Evolutionary conservation across 23 tunicate species (phyloP), one percentile per base, ranked within the genome.

Genomic region (Ciona savignyi): DNA sequence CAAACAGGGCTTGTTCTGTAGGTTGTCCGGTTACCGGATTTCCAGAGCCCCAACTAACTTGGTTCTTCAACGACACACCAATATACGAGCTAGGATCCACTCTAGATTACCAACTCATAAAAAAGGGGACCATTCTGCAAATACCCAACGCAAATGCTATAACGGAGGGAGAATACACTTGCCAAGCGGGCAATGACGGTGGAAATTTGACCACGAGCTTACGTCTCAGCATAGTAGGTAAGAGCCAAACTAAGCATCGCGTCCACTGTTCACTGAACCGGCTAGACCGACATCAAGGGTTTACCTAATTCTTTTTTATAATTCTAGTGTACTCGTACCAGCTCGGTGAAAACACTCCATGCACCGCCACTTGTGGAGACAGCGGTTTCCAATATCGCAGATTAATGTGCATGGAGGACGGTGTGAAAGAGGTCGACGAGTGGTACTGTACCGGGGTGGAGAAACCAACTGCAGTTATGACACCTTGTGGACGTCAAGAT

Each of bases 331-430:
- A 91, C 77, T 33, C 83, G 23, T 91, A 75, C 75, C 56, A 76
- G 26, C 32, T 48, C 26, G 97, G 84, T 4, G 82, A 77, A 11
- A 20, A 78, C 65, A 73, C 75, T 21, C 60, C 62, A 31, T 91
- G 97, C 71, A 80, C 73, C 32, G 82, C 79, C 60, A 66, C 82
- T 48, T 91, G 97, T 72, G 97, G 97, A 35, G 83, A 77, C 33
- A 72, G 32, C 26, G 97, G 97, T 23, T 42, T 61, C 11, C 86
- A 72, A 23, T 64, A 74, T 19, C 30, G 75, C 67, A 75, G 63
- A 32, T 25, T 84, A 42, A 26, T 28, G 25, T 91, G 97, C 72
- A 51, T 84, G 34, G 83, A 73, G 67, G 97, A 91, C 51, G 83
- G 91, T 0, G 67, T 1, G 28, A 64, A 67, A 71, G 82, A 80